Conservation (phyloP, 2,797 vertebrate species). For the Picus viridis region DNA sequence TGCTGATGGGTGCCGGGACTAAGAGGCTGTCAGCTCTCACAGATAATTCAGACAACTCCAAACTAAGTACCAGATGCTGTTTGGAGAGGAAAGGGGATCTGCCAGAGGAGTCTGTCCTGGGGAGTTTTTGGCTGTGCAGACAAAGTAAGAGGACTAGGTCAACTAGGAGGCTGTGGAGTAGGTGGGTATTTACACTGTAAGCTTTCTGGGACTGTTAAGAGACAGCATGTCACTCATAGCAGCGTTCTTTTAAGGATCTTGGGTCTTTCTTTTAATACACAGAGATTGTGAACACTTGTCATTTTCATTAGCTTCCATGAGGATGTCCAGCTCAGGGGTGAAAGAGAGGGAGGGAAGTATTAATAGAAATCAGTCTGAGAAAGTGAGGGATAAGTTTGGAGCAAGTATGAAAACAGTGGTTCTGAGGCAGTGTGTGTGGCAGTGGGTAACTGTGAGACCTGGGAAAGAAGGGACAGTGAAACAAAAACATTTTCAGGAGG, state of each 20-base stretch:
- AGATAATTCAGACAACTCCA: background rate
- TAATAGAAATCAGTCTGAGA: background rate
- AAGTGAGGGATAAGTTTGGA: background rate
- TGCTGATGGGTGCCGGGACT: background rate
- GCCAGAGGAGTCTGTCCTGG: background rate
- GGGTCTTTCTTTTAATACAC: background rate
- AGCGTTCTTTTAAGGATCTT: background rate
- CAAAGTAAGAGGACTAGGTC: background rate
- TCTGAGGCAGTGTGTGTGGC: background rate
- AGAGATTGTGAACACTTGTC: background rate
- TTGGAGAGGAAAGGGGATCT: background rate
- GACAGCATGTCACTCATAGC: background rate
- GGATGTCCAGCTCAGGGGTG: background rate
- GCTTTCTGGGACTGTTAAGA: background rate
- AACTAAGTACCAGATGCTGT: rapidly evolving
- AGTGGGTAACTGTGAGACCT: background rate
- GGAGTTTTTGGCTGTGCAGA: background rate
- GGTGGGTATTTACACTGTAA: background rate
- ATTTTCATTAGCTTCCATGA: background rate
- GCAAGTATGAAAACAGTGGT: background rate
- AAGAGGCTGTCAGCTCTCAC: background rate
- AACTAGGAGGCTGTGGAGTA: background rate
- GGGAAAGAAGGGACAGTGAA: background rate
- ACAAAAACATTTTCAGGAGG: background rate
- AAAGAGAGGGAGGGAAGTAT: background rate